phyloP scores from a whole-genome alignment of 2,888 invertebrate species.

The Chromoteleia sp. region DNA sequence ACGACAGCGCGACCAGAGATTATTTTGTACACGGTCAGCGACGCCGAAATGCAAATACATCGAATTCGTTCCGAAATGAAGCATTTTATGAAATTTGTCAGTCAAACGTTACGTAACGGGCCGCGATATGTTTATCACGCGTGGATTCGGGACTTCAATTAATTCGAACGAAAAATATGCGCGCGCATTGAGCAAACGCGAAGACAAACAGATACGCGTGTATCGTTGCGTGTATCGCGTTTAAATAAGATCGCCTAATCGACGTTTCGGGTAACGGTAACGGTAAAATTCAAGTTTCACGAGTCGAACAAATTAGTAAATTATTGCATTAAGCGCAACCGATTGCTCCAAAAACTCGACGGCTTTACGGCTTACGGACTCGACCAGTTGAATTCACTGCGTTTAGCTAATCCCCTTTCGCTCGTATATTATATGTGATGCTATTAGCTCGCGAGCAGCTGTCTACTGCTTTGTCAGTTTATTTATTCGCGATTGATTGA shows the following conservation, averaged over 20 bases:
- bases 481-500: slow-evolving; percentile 36
- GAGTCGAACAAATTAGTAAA: slow-evolving; percentile 48
- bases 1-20: slow-evolving; percentile 2
- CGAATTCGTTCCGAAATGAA: not conserved
- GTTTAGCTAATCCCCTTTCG: slow-evolving; percentile 80
- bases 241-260: slow-evolving; percentile 38
- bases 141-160: slow-evolving; percentile 14
- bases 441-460: slow-evolving; percentile 40
- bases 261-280: slow-evolving; percentile 8
- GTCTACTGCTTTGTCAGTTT: slow-evolving; percentile 45
- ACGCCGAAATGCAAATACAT: not conserved
- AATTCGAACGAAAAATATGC: not conserved
- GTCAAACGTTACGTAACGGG: not conserved
- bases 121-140: not conserved
- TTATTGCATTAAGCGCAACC: slow-evolving; percentile 48
- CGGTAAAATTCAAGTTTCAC: slow-evolving; percentile 42
- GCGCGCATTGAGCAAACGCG: too few relatives aligned
- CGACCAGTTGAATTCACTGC: slow-evolving; percentile 65
- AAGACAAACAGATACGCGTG: not conserved
- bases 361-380: slow-evolving; percentile 54
- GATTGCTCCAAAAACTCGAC: slow-evolving; percentile 55
- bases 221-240: not conserved
- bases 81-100: not conserved
- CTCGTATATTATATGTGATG: slow-evolving; percentile 81
- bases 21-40: not conserved